Evolutionary conservation across 2,113 vertebrate genomes (phyloP).

Genomic region (Zosterops lateralis): DNA sequence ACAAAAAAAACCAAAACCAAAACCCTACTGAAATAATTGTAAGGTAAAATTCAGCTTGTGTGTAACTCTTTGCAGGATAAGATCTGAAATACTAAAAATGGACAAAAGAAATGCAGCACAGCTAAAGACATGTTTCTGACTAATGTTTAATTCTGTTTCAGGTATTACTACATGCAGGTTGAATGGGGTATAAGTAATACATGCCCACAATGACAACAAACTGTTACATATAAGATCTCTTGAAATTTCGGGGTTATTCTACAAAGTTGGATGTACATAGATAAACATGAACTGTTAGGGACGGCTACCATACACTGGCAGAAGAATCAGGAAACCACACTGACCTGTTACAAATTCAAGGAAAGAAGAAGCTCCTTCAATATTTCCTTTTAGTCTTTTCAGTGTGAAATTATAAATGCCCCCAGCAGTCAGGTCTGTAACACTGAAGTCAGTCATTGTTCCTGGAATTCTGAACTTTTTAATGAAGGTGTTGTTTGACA

Average conservation of each 20-base stretch:
- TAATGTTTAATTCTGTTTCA: not conserved
- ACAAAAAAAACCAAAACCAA: not conserved
- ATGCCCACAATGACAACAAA: not conserved
- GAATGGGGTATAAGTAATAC: not conserved
- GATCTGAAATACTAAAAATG: not conserved
- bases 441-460: slow-evolving; percentile 58
- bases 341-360: slow-evolving; percentile 76
- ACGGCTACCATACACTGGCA: not conserved
- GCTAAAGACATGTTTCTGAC: not conserved
- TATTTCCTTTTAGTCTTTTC: slow-evolving; percentile 70
- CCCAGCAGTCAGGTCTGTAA: slow-evolving; percentile 73
- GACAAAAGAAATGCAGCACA: not conserved
- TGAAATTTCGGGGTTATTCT: not conserved
- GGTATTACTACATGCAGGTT: not conserved
- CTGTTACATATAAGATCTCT: not conserved
- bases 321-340: not conserved
- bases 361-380: slow-evolving; percentile 65
- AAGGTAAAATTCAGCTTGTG: not conserved
- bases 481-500: slow-evolving; percentile 71
- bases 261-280: not conserved
- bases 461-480: slow-evolving; percentile 62
- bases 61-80: not conserved
- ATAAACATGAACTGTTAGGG: not conserved
- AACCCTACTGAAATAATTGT: not conserved
- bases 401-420: slow-evolving; percentile 80